These are phyloP conservation scores for Drymonia ruficornis DNA, from an alignment of 2,888 invertebrate species.

Conservation along the genomic window DNA sequence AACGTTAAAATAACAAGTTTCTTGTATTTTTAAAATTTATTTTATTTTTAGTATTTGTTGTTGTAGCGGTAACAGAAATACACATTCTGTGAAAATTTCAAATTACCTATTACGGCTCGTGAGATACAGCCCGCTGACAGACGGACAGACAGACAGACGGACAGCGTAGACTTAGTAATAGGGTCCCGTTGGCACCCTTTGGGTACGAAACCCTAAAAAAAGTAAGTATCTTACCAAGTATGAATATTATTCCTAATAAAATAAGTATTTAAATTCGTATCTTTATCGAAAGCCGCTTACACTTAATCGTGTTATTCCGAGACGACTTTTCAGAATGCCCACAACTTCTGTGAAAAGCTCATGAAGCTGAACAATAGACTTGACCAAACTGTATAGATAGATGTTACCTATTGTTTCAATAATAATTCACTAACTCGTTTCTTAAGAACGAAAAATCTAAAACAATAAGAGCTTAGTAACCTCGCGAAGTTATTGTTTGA, in stretches of 20 bases:
- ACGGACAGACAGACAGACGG: no score
- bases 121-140: no score
- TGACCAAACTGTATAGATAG: slow-evolving; percentile 47
- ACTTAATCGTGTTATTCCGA: slow-evolving; percentile 51
- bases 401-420: slow-evolving; percentile 54
- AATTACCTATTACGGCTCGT: no score
- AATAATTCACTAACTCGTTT: slow-evolving; percentile 50
- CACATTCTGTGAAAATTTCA: no score
- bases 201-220: no score
- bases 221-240: not conserved
- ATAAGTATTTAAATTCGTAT: slow-evolving; percentile 24
- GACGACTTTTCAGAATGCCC: slow-evolving; percentile 50
- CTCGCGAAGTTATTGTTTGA: slow-evolving; percentile 21
- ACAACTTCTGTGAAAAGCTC: slow-evolving; percentile 46
- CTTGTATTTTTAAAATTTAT: no score
- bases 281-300: slow-evolving; percentile 30
- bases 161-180: no score
- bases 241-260: slow-evolving; percentile 6
- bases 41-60: no score
- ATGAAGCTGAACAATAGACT: slow-evolving; percentile 54
- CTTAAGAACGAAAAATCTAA: slow-evolving; percentile 52
- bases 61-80: no score
- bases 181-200: no score
- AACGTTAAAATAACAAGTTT: no score
- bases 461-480: slow-evolving; percentile 28